phyloP scores from a whole-genome alignment of 2,113 vertebrate species.

The Chionomys nivalis region DNA sequence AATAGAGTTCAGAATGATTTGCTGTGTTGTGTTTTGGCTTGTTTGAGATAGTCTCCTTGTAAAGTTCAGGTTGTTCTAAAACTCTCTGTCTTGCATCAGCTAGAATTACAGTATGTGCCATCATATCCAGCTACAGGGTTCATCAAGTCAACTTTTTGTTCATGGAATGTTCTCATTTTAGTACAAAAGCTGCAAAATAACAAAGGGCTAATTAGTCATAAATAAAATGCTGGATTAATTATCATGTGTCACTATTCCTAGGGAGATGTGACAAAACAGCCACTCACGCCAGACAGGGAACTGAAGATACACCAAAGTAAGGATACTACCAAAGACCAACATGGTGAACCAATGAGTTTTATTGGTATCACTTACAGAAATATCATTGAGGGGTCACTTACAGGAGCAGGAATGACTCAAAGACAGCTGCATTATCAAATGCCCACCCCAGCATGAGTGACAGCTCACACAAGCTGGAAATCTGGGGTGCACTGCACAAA shows the following conservation, averaged over 20 bases:
- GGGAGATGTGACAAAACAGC: neutral
- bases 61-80: neutral
- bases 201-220: conserved; percentile 68
- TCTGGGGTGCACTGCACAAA: neutral
- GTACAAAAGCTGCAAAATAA: conserved; percentile 68
- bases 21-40: neutral
- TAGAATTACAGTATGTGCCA: neutral
- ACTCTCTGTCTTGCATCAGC: neutral
- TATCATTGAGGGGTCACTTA: neutral
- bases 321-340: neutral
- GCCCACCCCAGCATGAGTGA: neutral
- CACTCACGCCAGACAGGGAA: neutral
- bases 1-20: neutral
- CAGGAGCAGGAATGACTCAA: neutral
- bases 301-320: neutral
- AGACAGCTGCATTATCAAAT: neutral
- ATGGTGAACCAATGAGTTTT: neutral
- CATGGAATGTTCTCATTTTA: conserved; percentile 46
- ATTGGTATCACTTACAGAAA: neutral
- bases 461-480: neutral
- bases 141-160: conserved; percentile 23
- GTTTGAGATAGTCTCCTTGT: neutral
- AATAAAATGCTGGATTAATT: neutral
- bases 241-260: neutral
- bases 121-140: neutral